Conservation (phyloP, 2,113 vertebrate genomes). For the Procavia capensis region DNA sequence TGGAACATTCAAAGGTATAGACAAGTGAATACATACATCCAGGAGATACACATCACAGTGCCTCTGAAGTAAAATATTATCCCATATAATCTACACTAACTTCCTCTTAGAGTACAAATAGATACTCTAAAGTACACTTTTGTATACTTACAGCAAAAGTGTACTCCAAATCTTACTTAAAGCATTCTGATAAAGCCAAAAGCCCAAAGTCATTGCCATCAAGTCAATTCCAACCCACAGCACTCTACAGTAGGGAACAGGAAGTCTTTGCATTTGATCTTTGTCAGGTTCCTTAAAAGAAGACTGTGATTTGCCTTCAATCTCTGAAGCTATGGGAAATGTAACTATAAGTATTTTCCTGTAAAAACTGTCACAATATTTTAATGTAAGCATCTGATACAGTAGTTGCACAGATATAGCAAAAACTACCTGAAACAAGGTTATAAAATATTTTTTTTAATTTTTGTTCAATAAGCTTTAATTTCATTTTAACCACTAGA, state of each 20-base stretch:
- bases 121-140: too few species aligned
- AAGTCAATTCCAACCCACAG: too few species aligned
- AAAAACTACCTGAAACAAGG: slow-evolving; percentile 19
- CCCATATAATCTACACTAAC: not conserved
- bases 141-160: too few species aligned
- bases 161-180: not conserved
- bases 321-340: slow-evolving; percentile 30
- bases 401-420: not conserved
- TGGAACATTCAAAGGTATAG: not conserved
- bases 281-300: not conserved
- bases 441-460: not conserved
- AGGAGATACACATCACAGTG: not conserved
- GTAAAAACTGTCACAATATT: not conserved
- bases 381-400: not conserved
- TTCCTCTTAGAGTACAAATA: slow-evolving; percentile 10
- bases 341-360: not conserved
- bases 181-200: too few species aligned
- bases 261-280: not conserved
- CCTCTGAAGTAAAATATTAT: slow-evolving; percentile 7
- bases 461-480: not conserved
- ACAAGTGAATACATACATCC: not conserved
- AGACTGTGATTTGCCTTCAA: slow-evolving; percentile 32
- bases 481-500: slow-evolving; percentile 69
- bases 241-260: not conserved
- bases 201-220: too few species aligned